Conservation (phyloP, 2,113 vertebrate genomes). For the Origma solitaria region DNA sequence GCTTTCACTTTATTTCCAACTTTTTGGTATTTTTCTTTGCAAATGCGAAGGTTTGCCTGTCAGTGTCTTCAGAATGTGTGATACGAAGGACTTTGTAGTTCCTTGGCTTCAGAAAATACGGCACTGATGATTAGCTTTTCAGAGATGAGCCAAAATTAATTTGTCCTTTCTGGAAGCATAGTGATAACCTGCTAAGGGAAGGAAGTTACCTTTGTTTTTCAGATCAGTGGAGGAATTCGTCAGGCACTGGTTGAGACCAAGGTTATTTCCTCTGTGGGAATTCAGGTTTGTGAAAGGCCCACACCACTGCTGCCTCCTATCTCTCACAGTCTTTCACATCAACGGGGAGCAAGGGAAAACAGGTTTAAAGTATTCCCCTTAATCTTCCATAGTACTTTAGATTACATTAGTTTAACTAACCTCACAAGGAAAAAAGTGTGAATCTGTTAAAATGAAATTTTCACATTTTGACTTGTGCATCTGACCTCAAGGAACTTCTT, state of each 20-base stretch:
- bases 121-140: background rate
- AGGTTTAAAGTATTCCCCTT: background rate
- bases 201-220: background rate
- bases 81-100: background rate
- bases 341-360: background rate
- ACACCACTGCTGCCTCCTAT: background rate
- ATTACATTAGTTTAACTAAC: background rate
- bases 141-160: background rate
- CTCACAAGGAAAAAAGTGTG: background rate
- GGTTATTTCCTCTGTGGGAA: background rate
- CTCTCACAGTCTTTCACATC: background rate
- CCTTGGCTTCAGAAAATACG: background rate
- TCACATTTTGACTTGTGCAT: background rate
- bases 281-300: background rate
- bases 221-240: background rate
- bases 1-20: background rate
- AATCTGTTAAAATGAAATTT: background rate
- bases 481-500: constrained; percentile 17
- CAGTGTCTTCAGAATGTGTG: background rate
- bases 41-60: background rate
- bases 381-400: background rate
- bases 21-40: background rate
- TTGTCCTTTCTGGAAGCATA: background rate
- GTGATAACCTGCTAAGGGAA: background rate
- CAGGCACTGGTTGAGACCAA: background rate